Percentiles rank a stretch among this genome's conserved stretches.
These are phyloP conservation scores for Perccottus glenii DNA, from an alignment of 2,113 vertebrate species.

Conservation along the genomic window DNA sequence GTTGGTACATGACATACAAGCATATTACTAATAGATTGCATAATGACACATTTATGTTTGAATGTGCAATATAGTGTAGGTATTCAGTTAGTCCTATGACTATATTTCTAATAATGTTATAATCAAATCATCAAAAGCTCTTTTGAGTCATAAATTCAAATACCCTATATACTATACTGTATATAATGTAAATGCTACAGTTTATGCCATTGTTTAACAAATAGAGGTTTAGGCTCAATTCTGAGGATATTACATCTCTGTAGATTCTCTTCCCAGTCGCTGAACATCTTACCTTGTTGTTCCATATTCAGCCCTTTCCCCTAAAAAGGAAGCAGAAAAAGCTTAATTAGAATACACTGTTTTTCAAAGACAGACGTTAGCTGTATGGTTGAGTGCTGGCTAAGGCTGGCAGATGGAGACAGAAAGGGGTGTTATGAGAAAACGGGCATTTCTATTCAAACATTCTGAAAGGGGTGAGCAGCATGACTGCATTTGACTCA, in stretches of 20 bases:
- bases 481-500: conserved; percentile 65
- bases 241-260: conserved; percentile 45
- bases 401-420: conserved; percentile 66
- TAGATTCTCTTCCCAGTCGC: conserved; percentile 43
- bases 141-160: too few relatives aligned
- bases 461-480: conserved; percentile 60
- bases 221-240: too few relatives aligned
- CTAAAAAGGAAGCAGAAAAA: conserved; percentile 71
- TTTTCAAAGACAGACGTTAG: conserved; percentile 51
- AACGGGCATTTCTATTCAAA: conserved; percentile 70
- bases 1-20: conserved; percentile 80
- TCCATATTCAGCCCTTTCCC: conserved; percentile 92
- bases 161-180: too few relatives aligned
- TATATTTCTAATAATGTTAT: too few relatives aligned
- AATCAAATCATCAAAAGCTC: too few relatives aligned
- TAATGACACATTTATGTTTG: conserved; percentile 3
- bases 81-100: not conserved
- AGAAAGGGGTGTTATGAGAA: conserved; percentile 68
- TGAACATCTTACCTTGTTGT: conserved; percentile 89
- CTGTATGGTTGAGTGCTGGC: conserved; percentile 50
- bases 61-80: not conserved
- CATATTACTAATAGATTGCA: conserved; percentile 65
- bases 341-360: conserved; percentile 48
- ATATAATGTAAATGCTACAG: too few relatives aligned
- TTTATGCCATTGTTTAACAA: too few relatives aligned